phyloP scores from a whole-genome alignment of 2,113 vertebrate genomes.

The Leptobrachium leishanense region DNA sequence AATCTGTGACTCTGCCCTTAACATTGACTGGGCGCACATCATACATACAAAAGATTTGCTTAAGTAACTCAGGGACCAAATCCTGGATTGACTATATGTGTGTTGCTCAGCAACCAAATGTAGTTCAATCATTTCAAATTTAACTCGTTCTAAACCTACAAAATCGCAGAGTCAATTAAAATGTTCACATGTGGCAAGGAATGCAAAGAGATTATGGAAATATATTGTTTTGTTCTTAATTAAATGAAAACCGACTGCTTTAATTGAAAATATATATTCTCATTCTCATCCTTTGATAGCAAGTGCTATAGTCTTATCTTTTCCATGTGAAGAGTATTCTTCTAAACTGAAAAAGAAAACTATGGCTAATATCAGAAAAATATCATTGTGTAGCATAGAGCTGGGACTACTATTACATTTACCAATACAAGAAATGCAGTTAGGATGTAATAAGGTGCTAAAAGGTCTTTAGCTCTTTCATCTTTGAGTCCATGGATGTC shows the following conservation, averaged over 20 bases:
- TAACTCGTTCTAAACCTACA: background rate
- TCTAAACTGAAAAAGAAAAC: no score
- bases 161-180: background rate
- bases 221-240: background rate
- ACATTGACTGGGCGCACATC: conserved; percentile 6
- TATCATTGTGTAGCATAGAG: no score
- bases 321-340: no score
- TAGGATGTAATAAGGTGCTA: no score
- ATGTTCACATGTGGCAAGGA: background rate
- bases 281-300: no score
- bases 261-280: no score
- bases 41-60: conserved; percentile 5
- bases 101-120: conserved; percentile 25
- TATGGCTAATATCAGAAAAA: no score
- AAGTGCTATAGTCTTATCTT: no score
- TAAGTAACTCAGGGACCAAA: conserved; percentile 3
- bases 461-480: no score
- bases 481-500: no score
- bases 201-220: background rate
- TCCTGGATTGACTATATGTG: conserved; percentile 1
- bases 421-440: no score
- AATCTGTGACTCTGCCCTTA: conserved; percentile 9
- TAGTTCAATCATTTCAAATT: background rate
- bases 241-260: background rate
- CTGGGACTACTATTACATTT: no score